Conservation (phyloP, 2,797 vertebrate genomes). For the Clarias fuscus region DNA sequence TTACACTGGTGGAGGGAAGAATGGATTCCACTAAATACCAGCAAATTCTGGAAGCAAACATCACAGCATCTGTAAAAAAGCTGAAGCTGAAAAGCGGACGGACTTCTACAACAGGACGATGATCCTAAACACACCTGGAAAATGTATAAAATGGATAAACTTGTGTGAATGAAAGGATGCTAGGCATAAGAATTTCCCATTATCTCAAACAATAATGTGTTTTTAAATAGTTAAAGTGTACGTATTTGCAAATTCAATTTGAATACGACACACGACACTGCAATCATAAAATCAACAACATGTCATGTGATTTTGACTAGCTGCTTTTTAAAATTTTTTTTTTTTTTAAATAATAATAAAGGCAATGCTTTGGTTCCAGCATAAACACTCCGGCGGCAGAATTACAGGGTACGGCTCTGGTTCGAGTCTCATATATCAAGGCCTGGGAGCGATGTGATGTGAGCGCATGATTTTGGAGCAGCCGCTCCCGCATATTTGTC, state of each 20-base stretch:
- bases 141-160: too few species aligned
- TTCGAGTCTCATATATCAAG: conserved; percentile 25
- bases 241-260: not conserved
- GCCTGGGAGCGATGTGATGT: not conserved
- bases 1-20: too few species aligned
- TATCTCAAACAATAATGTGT: not conserved
- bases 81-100: too few species aligned
- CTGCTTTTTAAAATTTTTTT: not conserved
- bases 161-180: not conserved
- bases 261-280: too few species aligned
- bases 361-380: not conserved
- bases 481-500: conserved; percentile 61
- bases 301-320: not conserved
- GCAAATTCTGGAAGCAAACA: too few species aligned
- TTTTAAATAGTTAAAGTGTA: too few species aligned
- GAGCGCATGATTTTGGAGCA: conserved; percentile 13
- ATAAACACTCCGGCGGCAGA: conserved; percentile 11
- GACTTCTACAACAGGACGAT: too few species aligned
- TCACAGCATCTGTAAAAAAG: too few species aligned
- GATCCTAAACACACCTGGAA: too few species aligned
- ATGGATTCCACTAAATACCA: too few species aligned
- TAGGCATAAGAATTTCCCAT: not conserved
- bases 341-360: not conserved
- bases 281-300: too few species aligned
- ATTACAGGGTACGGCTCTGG: not conserved